These are phyloP conservation scores for Calidris pygmaea DNA, from an alignment of 2,113 vertebrate genomes.

Conservation along the genomic window DNA sequence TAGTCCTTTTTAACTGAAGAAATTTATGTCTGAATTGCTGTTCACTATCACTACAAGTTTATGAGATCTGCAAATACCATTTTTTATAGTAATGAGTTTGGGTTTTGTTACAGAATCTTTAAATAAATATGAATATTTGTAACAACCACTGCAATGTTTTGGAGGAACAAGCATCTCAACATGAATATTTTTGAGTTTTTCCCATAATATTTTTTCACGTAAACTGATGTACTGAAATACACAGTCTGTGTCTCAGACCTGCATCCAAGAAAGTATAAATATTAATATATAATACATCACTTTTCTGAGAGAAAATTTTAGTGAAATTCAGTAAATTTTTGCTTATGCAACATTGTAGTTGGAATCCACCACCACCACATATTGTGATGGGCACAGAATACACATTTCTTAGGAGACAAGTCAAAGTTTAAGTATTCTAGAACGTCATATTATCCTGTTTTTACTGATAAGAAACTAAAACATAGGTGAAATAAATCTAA, in stretches of 20 bases:
- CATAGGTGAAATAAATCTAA: not conserved
- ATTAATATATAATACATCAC: not conserved
- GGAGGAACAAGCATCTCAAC: not conserved
- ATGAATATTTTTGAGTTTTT: not conserved
- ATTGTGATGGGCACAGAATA: not conserved
- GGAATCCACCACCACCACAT: not conserved
- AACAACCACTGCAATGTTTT: not conserved
- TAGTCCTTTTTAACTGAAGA: not conserved
- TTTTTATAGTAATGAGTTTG: not conserved
- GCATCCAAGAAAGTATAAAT: not conserved
- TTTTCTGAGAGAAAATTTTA: not conserved
- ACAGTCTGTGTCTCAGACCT: not conserved
- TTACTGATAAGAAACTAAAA: not conserved
- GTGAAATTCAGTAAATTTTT: not conserved
- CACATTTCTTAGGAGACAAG: not conserved
- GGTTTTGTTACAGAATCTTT: not conserved
- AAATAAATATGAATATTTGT: not conserved
- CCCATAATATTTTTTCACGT: not conserved
- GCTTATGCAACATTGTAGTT: not conserved
- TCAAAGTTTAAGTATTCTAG: not conserved
- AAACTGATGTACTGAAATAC: not conserved
- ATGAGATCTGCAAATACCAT: constrained; percentile 1
- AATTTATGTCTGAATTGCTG: not conserved
- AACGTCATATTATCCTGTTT: not conserved
- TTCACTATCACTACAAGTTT: not conserved